Conservation (phyloP, 1,140 invertebrate species). For the Leptopilina clavipes region DNA sequence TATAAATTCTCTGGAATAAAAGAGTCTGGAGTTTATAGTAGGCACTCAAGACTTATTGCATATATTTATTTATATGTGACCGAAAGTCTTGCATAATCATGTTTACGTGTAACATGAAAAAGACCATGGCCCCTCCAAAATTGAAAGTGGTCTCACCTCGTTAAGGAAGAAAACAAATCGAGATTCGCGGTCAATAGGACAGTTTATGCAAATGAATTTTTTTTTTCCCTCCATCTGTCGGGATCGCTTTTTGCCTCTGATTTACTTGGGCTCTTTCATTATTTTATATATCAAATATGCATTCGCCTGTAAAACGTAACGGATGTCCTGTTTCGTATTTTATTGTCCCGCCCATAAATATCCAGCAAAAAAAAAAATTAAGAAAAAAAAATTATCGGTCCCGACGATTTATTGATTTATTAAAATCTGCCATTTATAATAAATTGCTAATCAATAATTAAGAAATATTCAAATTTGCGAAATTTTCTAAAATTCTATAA, state of each 20-base stretch:
- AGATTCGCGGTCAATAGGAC: conserved; percentile 28
- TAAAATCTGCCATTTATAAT: neutral
- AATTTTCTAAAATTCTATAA: too few species aligned
- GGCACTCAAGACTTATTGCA: neutral
- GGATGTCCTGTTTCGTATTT: conserved; percentile 17
- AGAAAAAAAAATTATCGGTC: conserved; percentile 15
- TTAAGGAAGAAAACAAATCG: conserved; percentile 29
- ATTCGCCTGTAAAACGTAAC: conserved; percentile 3
- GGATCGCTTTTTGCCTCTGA: neutral
- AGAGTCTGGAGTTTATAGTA: neutral
- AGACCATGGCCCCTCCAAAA: conserved; percentile 1
- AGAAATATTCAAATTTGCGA: neutral
- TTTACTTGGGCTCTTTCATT: conserved; percentile 37
- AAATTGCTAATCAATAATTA: neutral
- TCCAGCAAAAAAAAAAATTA: neutral
- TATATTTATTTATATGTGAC: neutral
- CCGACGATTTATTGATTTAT: conserved; percentile 5
- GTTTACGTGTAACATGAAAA: conserved; percentile 7
- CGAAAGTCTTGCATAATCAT: neutral
- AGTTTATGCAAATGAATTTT: conserved; percentile 13
- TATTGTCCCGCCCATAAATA: conserved; percentile 35
- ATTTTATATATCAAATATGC: conserved; percentile 25
- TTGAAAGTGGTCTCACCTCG: conserved; percentile 7
- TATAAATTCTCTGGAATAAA: neutral
- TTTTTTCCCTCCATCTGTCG: neutral